These are phyloP conservation scores for Magallana ariakensis DNA, from an alignment of 1,140 invertebrate genomes.

Conservation along the genomic window DNA sequence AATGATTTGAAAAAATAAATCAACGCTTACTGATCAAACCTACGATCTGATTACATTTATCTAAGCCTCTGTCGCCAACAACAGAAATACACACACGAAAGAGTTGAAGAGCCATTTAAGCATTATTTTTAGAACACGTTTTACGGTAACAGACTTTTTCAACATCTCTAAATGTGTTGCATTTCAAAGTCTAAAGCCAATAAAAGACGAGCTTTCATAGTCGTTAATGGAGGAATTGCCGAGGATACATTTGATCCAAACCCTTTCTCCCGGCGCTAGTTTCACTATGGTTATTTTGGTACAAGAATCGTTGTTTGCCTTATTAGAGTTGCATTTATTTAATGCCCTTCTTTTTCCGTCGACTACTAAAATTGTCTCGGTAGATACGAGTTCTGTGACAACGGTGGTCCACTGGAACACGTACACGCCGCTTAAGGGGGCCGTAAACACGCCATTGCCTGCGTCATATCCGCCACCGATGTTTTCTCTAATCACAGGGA, in stretches of 20 bases:
- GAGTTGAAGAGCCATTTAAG: too few relatives aligned
- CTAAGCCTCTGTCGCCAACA: too few relatives aligned
- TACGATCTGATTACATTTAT: too few relatives aligned
- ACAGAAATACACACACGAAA: too few relatives aligned
- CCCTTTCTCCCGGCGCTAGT: background rate
- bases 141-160: too few relatives aligned
- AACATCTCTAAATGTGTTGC: too few relatives aligned
- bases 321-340: background rate
- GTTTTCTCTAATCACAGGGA: background rate
- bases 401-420: background rate
- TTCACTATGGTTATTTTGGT: background rate
- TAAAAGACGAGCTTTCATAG: slow-evolving; percentile 1
- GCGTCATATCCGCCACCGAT: background rate
- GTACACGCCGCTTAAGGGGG: slow-evolving; percentile 6
- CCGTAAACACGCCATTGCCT: background rate
- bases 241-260: background rate
- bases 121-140: too few relatives aligned
- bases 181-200: background rate
- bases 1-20: too few relatives aligned
- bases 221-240: background rate
- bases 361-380: background rate
- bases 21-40: too few relatives aligned
- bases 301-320: slow-evolving; percentile 1
- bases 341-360: background rate
- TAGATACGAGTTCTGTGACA: background rate